Percentiles rank a stretch among this genome's conserved stretches.
Conservation (phyloP, 2,888 invertebrate species). For the Cremastinae sp. region DNA sequence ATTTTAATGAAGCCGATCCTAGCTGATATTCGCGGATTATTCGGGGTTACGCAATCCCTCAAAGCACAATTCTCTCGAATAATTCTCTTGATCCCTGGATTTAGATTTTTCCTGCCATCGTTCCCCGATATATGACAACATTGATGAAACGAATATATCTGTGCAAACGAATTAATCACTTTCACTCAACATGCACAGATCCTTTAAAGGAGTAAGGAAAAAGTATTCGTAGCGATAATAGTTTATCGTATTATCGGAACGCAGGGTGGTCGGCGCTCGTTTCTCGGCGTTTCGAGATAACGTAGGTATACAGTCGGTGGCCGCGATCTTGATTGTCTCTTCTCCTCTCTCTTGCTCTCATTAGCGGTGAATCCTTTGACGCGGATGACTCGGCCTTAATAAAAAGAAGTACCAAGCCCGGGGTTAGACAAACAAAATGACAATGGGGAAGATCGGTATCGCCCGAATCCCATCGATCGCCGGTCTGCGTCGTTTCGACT, state of each 20-base stretch:
- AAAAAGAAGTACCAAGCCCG: constrained; percentile 56
- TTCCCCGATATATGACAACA: too few relatives aligned
- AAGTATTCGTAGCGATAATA: too few relatives aligned
- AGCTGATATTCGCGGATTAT: constrained; percentile 35
- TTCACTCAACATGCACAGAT: constrained; percentile 3
- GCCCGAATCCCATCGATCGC: constrained; percentile 53
- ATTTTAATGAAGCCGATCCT: too few relatives aligned
- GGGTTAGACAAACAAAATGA: constrained; percentile 80
- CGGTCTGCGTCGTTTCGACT: constrained; percentile 22
- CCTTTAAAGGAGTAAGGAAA: neutral
- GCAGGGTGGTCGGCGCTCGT: constrained; percentile 11
- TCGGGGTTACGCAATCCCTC: too few relatives aligned
- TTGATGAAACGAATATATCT: neutral
- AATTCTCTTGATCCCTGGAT: too few relatives aligned
- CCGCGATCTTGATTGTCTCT: constrained; percentile 19
- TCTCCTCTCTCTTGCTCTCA: constrained; percentile 10
- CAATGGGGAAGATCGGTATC: constrained; percentile 76
- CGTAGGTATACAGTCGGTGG: constrained; percentile 21
- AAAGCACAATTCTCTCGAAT: too few relatives aligned
- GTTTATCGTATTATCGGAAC: neutral
- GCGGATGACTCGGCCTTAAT: constrained; percentile 76
- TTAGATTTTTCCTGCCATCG: too few relatives aligned
- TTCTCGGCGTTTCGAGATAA: constrained; percentile 20
- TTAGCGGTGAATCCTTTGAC: constrained; percentile 73
- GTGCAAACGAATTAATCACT: constrained; percentile 46